A percentile compares a stretch with the other conserved stretches of the same genome.
phyloP scores from a whole-genome alignment of 2,113 vertebrate species.

The Centropus bengalensis region DNA sequence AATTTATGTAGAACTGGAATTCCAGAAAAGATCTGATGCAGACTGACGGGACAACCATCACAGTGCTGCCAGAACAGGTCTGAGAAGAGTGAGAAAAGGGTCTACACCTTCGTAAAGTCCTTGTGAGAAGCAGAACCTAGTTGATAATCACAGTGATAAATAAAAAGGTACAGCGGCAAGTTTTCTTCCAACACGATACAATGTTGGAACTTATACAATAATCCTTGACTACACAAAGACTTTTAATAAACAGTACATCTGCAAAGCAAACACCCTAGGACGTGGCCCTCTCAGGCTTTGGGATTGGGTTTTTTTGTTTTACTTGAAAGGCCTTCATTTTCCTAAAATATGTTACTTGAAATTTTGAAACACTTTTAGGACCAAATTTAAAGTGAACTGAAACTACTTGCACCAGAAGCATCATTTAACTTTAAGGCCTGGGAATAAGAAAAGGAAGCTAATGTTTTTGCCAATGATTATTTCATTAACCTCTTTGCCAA shows the following conservation, averaged over 20 bases:
- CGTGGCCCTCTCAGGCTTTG: background rate
- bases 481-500: constrained; percentile 24
- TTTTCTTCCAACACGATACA: background rate
- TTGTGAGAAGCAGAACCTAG: background rate
- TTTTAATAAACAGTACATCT: background rate
- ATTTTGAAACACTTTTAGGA: background rate
- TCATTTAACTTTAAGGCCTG: background rate
- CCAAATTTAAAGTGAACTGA: background rate
- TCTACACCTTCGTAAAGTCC: background rate
- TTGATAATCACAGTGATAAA: background rate
- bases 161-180: background rate
- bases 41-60: background rate
- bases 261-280: background rate
- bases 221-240: background rate
- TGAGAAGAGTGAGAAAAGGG: background rate
- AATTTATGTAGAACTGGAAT: background rate
- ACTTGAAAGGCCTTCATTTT: background rate
- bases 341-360: background rate
- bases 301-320: background rate
- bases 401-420: background rate
- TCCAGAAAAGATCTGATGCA: background rate
- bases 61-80: background rate
- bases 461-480: background rate
- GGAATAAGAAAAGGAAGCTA: background rate
- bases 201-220: rapidly evolving